Evolutionary conservation across 2,797 vertebrate species (phyloP).

Genomic region (Fratercula arctica): DNA sequence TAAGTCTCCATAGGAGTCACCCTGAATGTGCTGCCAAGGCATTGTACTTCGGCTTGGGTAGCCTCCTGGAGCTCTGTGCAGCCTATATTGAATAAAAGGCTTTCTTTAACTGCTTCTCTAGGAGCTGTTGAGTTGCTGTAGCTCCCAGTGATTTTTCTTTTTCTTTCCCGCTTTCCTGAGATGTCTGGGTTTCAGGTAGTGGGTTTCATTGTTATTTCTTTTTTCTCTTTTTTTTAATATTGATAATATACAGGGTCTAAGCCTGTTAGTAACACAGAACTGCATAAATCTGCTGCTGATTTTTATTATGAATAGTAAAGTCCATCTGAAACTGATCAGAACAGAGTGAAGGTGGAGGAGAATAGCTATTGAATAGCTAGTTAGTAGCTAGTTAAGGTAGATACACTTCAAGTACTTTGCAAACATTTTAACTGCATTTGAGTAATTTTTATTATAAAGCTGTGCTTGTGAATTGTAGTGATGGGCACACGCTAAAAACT

Average conservation of each 20-base stretch:
- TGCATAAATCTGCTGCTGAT: slow-evolving; percentile 39
- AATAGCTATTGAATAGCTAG: background rate
- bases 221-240: background rate
- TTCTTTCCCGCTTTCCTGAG: background rate
- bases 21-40: background rate
- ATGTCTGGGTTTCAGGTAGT: slow-evolving; percentile 6
- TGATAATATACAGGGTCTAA: background rate
- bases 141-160: background rate
- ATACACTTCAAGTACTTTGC: background rate
- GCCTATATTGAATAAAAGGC: background rate
- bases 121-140: background rate
- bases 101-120: background rate
- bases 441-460: background rate
- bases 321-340: slow-evolving; percentile 21
- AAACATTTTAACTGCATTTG: background rate
- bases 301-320: slow-evolving; percentile 50
- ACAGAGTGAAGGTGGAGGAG: background rate
- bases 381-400: background rate
- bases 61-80: background rate
- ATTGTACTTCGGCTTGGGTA: background rate
- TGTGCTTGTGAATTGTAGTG: background rate
- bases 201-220: background rate
- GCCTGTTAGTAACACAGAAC: background rate
- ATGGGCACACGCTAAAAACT: background rate
- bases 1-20: background rate